These are phyloP conservation scores for Cairina moschata DNA, from an alignment of 2,113 vertebrate species.

Conservation along the genomic window DNA sequence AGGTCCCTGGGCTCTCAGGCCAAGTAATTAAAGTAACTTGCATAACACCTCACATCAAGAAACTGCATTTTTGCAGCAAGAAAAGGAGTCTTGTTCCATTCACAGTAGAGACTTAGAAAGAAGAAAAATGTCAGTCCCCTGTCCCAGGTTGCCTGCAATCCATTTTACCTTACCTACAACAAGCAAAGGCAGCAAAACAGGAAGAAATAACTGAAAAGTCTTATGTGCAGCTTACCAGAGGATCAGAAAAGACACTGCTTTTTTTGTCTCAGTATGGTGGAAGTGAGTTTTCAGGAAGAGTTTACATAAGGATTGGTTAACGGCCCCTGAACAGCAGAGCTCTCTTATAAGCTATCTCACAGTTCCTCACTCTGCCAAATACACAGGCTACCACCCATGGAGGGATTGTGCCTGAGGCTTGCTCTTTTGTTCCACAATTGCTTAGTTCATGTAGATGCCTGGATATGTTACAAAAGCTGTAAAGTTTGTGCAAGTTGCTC, in stretches of 20 bases:
- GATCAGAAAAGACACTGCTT: background rate
- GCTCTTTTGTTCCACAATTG: background rate
- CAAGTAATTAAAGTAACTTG: conserved; percentile 49
- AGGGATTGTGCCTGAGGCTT: conserved; percentile 11
- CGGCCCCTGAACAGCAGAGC: background rate
- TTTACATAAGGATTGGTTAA: background rate
- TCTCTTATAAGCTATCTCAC: background rate
- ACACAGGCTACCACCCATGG: conserved; percentile 5
- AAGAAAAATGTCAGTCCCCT: background rate
- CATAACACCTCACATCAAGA: conserved; percentile 28
- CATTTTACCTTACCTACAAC: background rate
- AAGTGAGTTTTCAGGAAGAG: background rate
- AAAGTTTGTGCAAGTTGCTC: background rate
- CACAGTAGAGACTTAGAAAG: background rate
- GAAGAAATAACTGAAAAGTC: background rate
- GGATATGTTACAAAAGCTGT: background rate
- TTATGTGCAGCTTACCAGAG: background rate
- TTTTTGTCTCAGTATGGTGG: background rate
- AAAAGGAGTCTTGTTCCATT: conserved; percentile 12
- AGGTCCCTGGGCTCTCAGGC: conserved; percentile 13
- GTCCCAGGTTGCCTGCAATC: background rate
- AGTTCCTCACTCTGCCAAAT: background rate
- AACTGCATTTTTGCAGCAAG: conserved; percentile 15
- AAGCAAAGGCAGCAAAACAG: background rate
- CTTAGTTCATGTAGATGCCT: background rate